Base-by-base conservation (phyloP, 2,888 invertebrate genomes). In the Formica aserva region DNA sequence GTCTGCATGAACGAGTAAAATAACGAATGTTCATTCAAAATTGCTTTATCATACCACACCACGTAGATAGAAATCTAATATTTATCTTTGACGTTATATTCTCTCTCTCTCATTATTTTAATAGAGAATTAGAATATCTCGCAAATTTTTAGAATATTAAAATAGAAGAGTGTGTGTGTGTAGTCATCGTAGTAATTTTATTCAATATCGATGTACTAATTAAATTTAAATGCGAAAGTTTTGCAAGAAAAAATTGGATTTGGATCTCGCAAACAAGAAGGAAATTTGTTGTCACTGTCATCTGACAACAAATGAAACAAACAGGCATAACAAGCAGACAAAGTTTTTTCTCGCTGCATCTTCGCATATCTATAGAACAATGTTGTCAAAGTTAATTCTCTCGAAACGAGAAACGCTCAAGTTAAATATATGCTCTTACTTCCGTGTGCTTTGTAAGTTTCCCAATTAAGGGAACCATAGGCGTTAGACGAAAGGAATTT, bases 391-490 rank as follows among this genome's bases (percentile, higher is more conserved):
- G 41, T 78, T 22, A 71, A 71, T 71, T 78, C 5, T 69, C 13
- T 41, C 77, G 38, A 55, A 26, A 77, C 57, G 69, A n/a, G 69
- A 77, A 57, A 60, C 9, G 57, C 32, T 41, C 41, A 57, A 71
- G 29, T 78, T 71, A 57, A 52, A 78, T 71, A 71, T 60, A 60
- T 66, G 55, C 72, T 60, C 57, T 57, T 71, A 78, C 22, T 60
- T 45, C 45, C 60, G 78, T 60, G 45, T 18, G 78, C 78, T 60
- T 72, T 72, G 72, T 72, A 80, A 80, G 78, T 80, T 80, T 80
- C 78, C 78, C 78, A 78, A 78, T 71, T 78, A 78, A 32, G 78
- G 72, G 74, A 72, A 80, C 45, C 41, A 78, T 72, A 74, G 83
- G 67, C 45, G 32, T 84, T 78, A 83, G 60, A 57, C 78, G 65